These are phyloP conservation scores for Sciurus niger DNA, from an alignment of 2,113 vertebrate species.

Conservation along the genomic window DNA sequence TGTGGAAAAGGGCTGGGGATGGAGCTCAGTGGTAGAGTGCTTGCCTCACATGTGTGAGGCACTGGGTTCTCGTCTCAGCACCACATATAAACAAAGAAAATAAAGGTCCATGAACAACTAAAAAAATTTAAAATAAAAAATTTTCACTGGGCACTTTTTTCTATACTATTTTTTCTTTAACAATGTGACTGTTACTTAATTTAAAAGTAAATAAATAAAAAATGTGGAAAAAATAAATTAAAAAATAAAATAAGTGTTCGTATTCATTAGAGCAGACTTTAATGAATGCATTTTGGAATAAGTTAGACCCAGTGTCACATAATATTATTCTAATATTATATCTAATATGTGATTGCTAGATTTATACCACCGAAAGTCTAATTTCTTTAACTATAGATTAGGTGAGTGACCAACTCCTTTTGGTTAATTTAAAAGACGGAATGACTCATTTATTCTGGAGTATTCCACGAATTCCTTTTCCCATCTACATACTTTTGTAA, in stretches of 20 bases:
- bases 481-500: background rate
- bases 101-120: too few species aligned
- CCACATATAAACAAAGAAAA: too few species aligned
- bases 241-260: background rate
- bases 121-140: too few species aligned
- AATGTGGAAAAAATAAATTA: too few species aligned
- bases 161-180: too few species aligned
- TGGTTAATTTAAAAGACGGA: constrained; percentile 47
- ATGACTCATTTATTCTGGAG: background rate
- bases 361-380: background rate
- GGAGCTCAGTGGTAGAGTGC: too few species aligned
- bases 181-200: too few species aligned
- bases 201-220: too few species aligned
- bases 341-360: background rate
- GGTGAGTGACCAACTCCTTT: background rate
- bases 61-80: too few species aligned
- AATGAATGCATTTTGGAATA: background rate
- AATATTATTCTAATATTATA: background rate
- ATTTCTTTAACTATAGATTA: background rate
- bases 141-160: too few species aligned
- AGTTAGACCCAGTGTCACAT: background rate
- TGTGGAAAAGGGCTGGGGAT: too few species aligned
- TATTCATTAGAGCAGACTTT: constrained; percentile 4
- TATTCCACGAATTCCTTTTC: background rate
- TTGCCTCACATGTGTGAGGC: too few species aligned